Base-by-base conservation (phyloP, 23 tunicate species). In the Styela clava region DNA sequence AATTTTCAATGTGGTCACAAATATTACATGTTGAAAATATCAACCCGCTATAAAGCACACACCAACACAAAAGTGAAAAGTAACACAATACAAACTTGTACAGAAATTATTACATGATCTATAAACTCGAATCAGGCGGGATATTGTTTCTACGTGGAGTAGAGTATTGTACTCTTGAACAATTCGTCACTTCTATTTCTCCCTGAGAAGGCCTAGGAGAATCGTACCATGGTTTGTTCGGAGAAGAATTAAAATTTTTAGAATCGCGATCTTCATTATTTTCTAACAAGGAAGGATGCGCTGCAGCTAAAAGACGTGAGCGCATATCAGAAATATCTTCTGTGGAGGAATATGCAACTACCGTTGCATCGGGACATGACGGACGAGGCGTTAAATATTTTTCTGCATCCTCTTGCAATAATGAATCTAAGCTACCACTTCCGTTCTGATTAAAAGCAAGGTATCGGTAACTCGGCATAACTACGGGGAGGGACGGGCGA, bases 381-480 rank as follows among this genome's bases (percentile, higher is more conserved):
- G 81, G 81, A 21, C 81, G 63, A 24, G 81, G 81, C 18, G 65
- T 18, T 26, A 76, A 29, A 52, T 76, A 76, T 21, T 52, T 76
- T 44, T 76, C 81, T 16, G 67, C 65, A 52, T 76, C 81, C 44
- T 76, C 65, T 30, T 33, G 35, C 12, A 76, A 44, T 29, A 29
- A 67, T 29, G 71, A 67, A 18, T 19, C 24, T 16, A 67, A 16
- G 24, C 71, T 67, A 67, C 31, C 16, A 24, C 71, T 67, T 18
- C 24, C 16, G 71, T 22, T 29, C n/a, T 29, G 16, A 67, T 22
- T 29, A n/a, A 67, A 67, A 21, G 69, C 77, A n/a, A 71, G 23
- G 32, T 71, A 22, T 30, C 5, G 7, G 35, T 16, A 16, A 71
- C 29, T 71, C 12, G 77, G 35, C 56, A 44, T 44, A 44, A 44